Base-by-base conservation (phyloP, 2,888 invertebrate genomes). In the Pseudococcus viburni region DNA sequence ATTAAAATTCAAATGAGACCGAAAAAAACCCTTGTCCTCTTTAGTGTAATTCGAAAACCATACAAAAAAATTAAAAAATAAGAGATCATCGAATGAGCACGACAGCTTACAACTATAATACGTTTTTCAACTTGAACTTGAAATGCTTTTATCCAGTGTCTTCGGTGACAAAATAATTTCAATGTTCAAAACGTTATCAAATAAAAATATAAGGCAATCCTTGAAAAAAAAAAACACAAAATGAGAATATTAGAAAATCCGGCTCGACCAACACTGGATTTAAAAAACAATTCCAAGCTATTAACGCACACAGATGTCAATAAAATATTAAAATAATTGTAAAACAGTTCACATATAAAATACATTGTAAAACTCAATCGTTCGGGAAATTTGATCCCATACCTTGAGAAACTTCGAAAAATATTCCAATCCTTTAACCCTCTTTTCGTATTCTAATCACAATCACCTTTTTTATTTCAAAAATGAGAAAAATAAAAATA, bases 71-170 rank as follows among this genome's bases (percentile, higher is more conserved):
- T 51, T 73, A 48, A 86, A 86, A 83, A 88, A 88, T 88, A 88
- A 77, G 88, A 88, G 88, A 88, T 88, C 88, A 88, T 88, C 42
- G 51, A 55, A 83, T 88, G 88, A 88, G 88, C 88, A 59, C 80
- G 55, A 88, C 88, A 88, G 88, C 88, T 88, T 83, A 88, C 39
- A 88, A 59, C 55, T 88, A 55, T 19, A 83, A 83, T 83, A 83
- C 80, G 46, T 33, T 19, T 64, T 88, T 83, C 80, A 42, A 39
- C 26, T 73, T 17, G 33, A 73, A 7, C 17, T 15, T 33, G 5
- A 73, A 33, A 73, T 73, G 39, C 33, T 26, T 33, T 33, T 17
- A 73, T 17, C 73, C 73, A 73, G 73, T 17, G 33, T 73, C 22
- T 11, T 11, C 51, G n/a, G 9, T 8, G 15, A 59, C 17, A n/a